Evolutionary conservation across 2,797 vertebrate genomes (phyloP).

Genomic region (Podarcis lilfordi): DNA sequence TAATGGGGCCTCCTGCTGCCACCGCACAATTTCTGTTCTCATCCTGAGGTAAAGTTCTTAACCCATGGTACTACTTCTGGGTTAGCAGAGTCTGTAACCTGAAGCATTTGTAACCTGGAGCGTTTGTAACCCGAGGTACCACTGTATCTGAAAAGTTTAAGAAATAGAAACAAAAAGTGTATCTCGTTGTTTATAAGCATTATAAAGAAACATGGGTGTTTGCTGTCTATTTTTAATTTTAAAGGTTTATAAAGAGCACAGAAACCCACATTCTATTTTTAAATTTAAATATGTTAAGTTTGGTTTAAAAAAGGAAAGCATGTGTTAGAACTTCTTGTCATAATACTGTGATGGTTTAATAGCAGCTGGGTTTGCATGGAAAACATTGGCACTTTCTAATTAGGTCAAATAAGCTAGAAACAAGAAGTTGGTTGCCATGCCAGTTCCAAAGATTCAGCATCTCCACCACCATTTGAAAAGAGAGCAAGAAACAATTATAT

Average conservation of each 20-base stretch:
- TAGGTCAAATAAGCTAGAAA: constrained; percentile 55
- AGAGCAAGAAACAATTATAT: too few species aligned
- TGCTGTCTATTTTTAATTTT: constrained; percentile 59
- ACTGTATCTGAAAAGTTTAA: constrained; percentile 45
- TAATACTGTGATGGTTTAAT: constrained; percentile 55
- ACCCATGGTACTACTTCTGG: too few species aligned
- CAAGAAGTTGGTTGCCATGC: not conserved
- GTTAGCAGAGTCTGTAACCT: too few species aligned
- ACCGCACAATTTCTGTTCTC: too few species aligned
- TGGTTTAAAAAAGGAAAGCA: constrained; percentile 53
- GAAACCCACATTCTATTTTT: constrained; percentile 61
- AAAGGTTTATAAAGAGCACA: constrained; percentile 37
- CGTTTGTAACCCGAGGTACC: too few species aligned
- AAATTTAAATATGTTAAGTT: constrained; percentile 55
- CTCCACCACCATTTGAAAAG: too few species aligned
- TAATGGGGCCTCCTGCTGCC: too few species aligned
- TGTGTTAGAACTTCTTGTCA: constrained; percentile 64
- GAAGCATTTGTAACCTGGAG: too few species aligned
- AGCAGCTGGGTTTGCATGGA: constrained; percentile 34
- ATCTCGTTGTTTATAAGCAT: constrained; percentile 25
- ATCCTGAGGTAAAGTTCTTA: too few species aligned
- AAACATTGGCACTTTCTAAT: constrained; percentile 53
- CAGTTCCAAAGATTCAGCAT: not conserved
- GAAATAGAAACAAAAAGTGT: not conserved
- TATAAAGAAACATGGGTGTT: constrained; percentile 49